Percentiles rank a stretch among this genome's conserved stretches.
These are phyloP conservation scores for Temnothorax rugatulus DNA, from an alignment of 2,888 invertebrate species.

Conservation along the genomic window DNA sequence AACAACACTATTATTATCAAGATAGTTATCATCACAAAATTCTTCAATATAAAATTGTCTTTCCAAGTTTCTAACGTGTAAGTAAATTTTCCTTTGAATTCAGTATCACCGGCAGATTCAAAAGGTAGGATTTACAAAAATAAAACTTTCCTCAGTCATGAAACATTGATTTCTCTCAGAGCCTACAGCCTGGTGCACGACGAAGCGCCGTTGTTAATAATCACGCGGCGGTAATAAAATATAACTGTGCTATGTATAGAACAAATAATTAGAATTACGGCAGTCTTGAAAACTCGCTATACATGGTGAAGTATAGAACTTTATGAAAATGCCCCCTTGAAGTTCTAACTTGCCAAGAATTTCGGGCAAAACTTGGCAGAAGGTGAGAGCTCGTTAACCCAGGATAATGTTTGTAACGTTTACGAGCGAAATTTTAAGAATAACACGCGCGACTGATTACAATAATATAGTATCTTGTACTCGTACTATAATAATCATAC, in stretches of 20 bases:
- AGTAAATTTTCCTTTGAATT: not conserved
- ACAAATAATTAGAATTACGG: constrained; percentile 42
- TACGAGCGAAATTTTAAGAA: constrained; percentile 33
- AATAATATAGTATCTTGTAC: not conserved
- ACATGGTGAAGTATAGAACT: constrained; percentile 39
- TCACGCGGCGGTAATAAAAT: constrained; percentile 19
- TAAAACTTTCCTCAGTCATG: constrained; percentile 8
- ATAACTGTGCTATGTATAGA: constrained; percentile 11
- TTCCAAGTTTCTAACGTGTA: not conserved
- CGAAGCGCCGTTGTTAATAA: constrained; percentile 11
- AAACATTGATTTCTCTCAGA: not conserved
- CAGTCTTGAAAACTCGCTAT: constrained; percentile 20
- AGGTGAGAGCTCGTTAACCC: constrained; percentile 45
- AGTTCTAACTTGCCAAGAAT: constrained; percentile 42
- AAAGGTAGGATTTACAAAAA: constrained; percentile 6
- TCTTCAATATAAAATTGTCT: not conserved
- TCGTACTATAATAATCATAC: not conserved
- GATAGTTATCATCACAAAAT: not conserved
- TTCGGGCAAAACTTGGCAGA: constrained; percentile 23
- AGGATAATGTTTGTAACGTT: constrained; percentile 13
- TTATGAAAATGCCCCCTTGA: constrained; percentile 22
- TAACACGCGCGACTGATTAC: constrained; percentile 5
- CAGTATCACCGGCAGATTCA: not conserved
- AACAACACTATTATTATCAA: not conserved
- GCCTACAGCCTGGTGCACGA: too few species aligned